Base-by-base conservation (phyloP, 2,888 invertebrate genomes). In the Gandaritis pyraliata region DNA sequence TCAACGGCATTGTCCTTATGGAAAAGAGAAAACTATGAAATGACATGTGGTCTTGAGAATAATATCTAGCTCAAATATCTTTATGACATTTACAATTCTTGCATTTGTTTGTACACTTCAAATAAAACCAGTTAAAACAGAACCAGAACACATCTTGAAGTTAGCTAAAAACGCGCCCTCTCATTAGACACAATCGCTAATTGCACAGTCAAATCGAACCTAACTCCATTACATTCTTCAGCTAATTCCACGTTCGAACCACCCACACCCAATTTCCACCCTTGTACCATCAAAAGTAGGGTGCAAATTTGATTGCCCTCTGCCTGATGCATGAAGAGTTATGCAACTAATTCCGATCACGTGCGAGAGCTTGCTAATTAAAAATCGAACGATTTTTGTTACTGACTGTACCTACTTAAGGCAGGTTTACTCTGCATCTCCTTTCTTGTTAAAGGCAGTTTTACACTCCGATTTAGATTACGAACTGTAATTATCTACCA, bases 351-450 rank as follows among this genome's bases (percentile, higher is more conserved):
- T 76, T 87, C 90, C 71, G 80, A 82, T 89, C 90, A 90, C 89
- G 89, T 81, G 81, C 85, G 67, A 71, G 76, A 71, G 72, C 72
- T 78, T 73, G 82, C 88, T 90, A 90, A 91, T 91, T 91, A 90
- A 90, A 91, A 90, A 90, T 90, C 90, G 89, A 89, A 86, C 82
- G 83, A 89, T 88, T 90, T 90, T 88, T 87, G 87, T 86, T 81
- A 80, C 82, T 79, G 76, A 82, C 76, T 85, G 85, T 87, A 88
- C 86, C 78, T 79, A 80, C 86, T 78, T 79, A 80, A 33, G 4
- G 47, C 29, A 7, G 11, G 30, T 30, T 10, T 45, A 46, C 43
- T 43, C 18, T 48, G 16, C 30, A 41, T 47, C 48, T 63, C 49
- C 53, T 59, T n/a, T n/a, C n/a, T n/a, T n/a, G 46, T 59, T 63